Conservation (phyloP, 1,140 invertebrate species). For the Neodiprion virginianus region DNA sequence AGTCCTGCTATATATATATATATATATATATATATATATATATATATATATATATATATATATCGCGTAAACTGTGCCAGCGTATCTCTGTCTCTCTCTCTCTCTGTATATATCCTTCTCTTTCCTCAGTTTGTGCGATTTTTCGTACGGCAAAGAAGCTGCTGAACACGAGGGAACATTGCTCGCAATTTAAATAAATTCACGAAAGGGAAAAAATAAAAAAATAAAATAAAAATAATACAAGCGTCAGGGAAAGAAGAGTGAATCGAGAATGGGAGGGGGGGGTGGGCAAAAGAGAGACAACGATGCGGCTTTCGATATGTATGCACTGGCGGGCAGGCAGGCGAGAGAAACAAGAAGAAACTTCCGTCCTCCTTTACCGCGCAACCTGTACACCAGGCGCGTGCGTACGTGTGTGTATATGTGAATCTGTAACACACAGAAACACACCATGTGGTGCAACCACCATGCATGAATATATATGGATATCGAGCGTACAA, state of each 20-base stretch:
- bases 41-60: too few species aligned
- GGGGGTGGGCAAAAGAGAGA: background rate
- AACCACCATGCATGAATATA: background rate
- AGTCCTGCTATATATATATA: background rate
- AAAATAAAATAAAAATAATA: background rate
- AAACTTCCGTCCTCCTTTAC: background rate
- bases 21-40: too few species aligned
- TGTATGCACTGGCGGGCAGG: slow-evolving; percentile 3
- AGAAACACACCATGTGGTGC: too few species aligned
- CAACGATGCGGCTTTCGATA: slow-evolving; percentile 8
- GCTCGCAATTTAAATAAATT: slow-evolving; percentile 62
- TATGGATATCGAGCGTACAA: background rate
- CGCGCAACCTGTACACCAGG: background rate
- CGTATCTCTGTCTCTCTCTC: background rate
- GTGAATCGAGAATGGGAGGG: background rate
- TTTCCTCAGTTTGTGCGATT: too few species aligned
- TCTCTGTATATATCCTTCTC: slow-evolving; percentile 45
- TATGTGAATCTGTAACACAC: too few species aligned
- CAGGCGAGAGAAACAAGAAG: slow-evolving; percentile 2
- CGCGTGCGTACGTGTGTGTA: too few species aligned
- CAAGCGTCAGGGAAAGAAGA: slow-evolving; percentile 15
- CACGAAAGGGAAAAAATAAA: slow-evolving; percentile 27
- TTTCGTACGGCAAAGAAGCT: slow-evolving; percentile 49
- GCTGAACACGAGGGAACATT: slow-evolving; percentile 60
- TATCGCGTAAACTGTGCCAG: background rate